Conservation (phyloP, 2,888 invertebrate species). For the Ypsolopha sequella region DNA sequence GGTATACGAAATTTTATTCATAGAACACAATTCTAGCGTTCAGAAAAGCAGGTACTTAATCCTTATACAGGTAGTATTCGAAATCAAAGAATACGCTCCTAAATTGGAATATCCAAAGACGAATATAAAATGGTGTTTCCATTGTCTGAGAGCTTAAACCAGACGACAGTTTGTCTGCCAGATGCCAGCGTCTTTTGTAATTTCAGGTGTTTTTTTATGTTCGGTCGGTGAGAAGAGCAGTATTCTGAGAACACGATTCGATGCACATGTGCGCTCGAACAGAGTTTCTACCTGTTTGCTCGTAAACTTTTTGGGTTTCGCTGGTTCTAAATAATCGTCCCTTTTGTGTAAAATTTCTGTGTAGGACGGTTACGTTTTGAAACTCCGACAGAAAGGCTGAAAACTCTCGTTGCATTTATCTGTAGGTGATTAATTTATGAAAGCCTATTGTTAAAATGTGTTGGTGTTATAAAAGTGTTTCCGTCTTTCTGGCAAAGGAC, state of each 20-base stretch:
- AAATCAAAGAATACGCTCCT: not conserved
- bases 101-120: not conserved
- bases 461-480: conserved; percentile 2
- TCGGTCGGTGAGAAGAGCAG: conserved; percentile 18
- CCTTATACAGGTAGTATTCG: not conserved
- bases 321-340: not conserved
- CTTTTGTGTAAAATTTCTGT: not conserved
- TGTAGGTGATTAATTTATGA: not conserved
- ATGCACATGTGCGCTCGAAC: conserved; percentile 32
- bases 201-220: conserved; percentile 16
- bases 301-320: not conserved
- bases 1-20: not conserved
- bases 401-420: too few relatives aligned
- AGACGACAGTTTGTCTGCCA: conserved; percentile 58
- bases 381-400: not conserved
- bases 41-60: not conserved
- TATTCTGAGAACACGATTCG: conserved; percentile 41
- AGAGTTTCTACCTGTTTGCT: not conserved
- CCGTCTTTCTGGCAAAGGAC: conserved; percentile 8
- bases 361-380: not conserved
- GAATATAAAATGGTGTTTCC: conserved; percentile 7
- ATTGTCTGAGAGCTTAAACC: conserved; percentile 26
- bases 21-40: not conserved
- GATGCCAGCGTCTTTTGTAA: conserved; percentile 40
- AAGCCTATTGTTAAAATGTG: not conserved